phyloP scores from a whole-genome alignment of 2,113 vertebrate species.

The Xiphophorus couchianus region DNA sequence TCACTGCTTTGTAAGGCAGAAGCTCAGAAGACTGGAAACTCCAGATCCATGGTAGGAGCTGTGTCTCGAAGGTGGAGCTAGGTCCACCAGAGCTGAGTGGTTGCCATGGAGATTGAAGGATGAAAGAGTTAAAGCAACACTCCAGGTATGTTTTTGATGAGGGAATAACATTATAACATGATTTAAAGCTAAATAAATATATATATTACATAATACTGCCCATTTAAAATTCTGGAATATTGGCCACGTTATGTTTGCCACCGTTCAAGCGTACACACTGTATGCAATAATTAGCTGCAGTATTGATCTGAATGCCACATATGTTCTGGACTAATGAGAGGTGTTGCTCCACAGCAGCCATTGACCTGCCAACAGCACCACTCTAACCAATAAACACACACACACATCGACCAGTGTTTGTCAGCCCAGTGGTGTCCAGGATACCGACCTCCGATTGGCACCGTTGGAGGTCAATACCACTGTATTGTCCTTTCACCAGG shows the following conservation, averaged over 20 bases:
- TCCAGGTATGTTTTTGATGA: too few relatives aligned
- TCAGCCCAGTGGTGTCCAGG: slow-evolving; percentile 38
- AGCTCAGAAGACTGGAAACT: too few relatives aligned
- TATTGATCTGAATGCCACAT: not conserved
- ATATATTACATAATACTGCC: too few relatives aligned
- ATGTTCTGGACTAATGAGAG: slow-evolving; percentile 1
- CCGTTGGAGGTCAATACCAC: slow-evolving; percentile 60
- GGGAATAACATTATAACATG: too few relatives aligned
- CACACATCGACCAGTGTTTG: slow-evolving; percentile 56
- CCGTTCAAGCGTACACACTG: not conserved
- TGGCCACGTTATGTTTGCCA: not conserved
- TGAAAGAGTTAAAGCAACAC: too few relatives aligned
- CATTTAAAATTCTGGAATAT: too few relatives aligned
- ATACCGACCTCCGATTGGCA: slow-evolving; percentile 60
- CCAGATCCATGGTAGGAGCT: too few relatives aligned
- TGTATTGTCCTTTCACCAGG: slow-evolving; percentile 6
- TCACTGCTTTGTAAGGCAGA: too few relatives aligned
- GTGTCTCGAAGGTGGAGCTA: too few relatives aligned
- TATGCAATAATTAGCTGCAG: not conserved
- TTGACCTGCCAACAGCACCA: slow-evolving; percentile 13
- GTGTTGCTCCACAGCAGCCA: slow-evolving; percentile 15
- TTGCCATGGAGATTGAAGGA: too few relatives aligned
- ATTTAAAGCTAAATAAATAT: too few relatives aligned
- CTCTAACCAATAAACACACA: not conserved
- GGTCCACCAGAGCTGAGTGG: too few relatives aligned